Evolutionary conservation across 2,113 vertebrate species (phyloP), one percentile per base, ranked within the genome.

Genomic region (Notothenia rossii): DNA sequence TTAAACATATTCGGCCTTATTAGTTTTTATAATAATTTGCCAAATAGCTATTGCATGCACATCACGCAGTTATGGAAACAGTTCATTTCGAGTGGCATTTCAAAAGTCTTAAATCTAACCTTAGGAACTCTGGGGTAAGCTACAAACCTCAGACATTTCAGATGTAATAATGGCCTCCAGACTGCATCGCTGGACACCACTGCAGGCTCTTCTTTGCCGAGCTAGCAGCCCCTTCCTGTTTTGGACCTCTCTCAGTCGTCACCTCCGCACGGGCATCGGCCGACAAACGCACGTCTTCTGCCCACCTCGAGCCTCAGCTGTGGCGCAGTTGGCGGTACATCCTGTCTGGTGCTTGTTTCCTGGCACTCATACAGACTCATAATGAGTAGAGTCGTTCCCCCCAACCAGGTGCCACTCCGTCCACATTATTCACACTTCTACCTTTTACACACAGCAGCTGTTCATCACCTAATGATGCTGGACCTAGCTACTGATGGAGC

Each of bases 341-440:
- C 75, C 88, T 71, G 73, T 86, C 72, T 77, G 56, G 56, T 71
- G 82, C 87, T 86, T 65, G 86, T 84, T 84, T 88, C 71, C 89
- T 88, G 92, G 87, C 91, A 84, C 59, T 59, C 53, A 22, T 53
- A 88, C 89, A 82, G 76, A 61, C 87, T 77, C 60, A 48, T 92
- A 91, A 91, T 91, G 90, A 91, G 86, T 79, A 49, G 72, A 91
- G 84, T 90, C 68, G n/a, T 70, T 53, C 74, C 76, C 84, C 72
- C 88, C 72, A 77, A 87, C 90, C 87, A 91, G 89, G 90, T 92
- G 91, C 91, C 90, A 84, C 86, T 92, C 86, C 81, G 70, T 88
- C 89, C 90, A 82, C 89, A 92, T 93, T 93, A 91, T 87, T 91
- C 91, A 92, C 88, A 91, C 87, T 86, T 91, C 88, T 83, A 90